These are phyloP conservation scores for Smittia aterrima DNA, from an alignment of 2,888 invertebrate genomes.

Conservation along the genomic window DNA sequence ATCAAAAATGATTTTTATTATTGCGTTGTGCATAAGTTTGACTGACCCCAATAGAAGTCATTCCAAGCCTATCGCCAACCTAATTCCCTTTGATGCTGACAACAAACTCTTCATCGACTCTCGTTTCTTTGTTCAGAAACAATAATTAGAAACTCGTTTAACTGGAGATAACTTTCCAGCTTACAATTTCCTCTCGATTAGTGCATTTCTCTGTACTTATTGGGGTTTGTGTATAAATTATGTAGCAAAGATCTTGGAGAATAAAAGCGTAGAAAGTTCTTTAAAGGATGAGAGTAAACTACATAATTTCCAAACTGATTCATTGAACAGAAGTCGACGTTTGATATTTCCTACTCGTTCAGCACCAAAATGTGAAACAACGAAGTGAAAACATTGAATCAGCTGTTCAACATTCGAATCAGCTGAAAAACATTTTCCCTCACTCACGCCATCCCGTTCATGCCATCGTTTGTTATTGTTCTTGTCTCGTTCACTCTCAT, in stretches of 20 bases:
- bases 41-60: constrained; percentile 7
- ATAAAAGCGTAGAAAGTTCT: too few species aligned
- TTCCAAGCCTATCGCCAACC: not conserved
- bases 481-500: not conserved
- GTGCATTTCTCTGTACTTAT: too few species aligned
- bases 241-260: too few species aligned
- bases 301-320: too few species aligned
- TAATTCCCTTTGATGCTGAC: constrained; percentile 1
- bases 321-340: too few species aligned
- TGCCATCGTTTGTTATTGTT: constrained; percentile 10
- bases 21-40: constrained; percentile 13
- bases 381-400: constrained; percentile 18
- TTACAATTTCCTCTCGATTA: not conserved
- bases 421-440: constrained; percentile 17
- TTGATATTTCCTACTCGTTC: not conserved
- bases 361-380: constrained; percentile 4
- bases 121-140: constrained; percentile 5
- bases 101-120: not conserved
- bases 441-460: not conserved
- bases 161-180: not conserved
- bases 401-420: constrained; percentile 29
- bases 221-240: too few species aligned
- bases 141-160: not conserved
- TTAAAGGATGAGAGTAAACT: too few species aligned
- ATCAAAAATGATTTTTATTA: constrained; percentile 3